These are phyloP conservation scores for Lagocephalus sceleratus DNA, from an alignment of 2,797 vertebrate species.

Conservation along the genomic window DNA sequence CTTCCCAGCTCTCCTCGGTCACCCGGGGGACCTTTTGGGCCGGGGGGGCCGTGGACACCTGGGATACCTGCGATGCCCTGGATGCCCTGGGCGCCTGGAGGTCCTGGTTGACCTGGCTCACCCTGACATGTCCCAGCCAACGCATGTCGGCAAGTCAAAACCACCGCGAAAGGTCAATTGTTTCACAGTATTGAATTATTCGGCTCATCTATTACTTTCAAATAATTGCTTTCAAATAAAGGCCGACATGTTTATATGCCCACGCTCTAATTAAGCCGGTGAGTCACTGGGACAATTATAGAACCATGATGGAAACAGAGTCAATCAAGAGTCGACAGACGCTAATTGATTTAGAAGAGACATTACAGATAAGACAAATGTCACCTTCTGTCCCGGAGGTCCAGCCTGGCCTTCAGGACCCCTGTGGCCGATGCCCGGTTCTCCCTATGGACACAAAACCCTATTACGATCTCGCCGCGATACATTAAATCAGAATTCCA, in stretches of 20 bases:
- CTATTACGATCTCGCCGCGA: background rate
- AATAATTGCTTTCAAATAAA: slow-evolving; percentile 50
- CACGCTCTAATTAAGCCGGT: slow-evolving; percentile 39
- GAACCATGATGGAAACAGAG: slow-evolving; percentile 37
- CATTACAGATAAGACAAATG: slow-evolving; percentile 3
- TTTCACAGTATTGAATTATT: slow-evolving; percentile 28
- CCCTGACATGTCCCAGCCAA: slow-evolving; percentile 68
- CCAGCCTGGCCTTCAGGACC: slow-evolving; percentile 86
- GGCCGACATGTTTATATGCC: slow-evolving; percentile 28
- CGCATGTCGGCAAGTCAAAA: background rate
- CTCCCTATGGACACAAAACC: slow-evolving; percentile 74
- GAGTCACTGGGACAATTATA: slow-evolving; percentile 59
- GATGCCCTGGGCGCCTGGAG: slow-evolving; percentile 85
- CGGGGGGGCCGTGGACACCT: slow-evolving; percentile 78
- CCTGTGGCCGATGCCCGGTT: slow-evolving; percentile 85
- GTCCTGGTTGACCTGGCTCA: slow-evolving; percentile 81
- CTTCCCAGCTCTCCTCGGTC: slow-evolving; percentile 74
- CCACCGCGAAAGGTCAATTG: background rate
- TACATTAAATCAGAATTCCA: background rate
- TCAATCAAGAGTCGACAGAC: slow-evolving; percentile 42
- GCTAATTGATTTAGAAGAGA: slow-evolving; percentile 32
- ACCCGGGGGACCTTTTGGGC: slow-evolving; percentile 75
- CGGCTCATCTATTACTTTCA: slow-evolving; percentile 23
- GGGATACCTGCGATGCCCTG: slow-evolving; percentile 76
- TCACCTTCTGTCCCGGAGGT: slow-evolving; percentile 84